A percentile compares a stretch with the other conserved stretches of the same genome.
phyloP scores from a whole-genome alignment of 2,113 vertebrate species.

The Leiothrix lutea region DNA sequence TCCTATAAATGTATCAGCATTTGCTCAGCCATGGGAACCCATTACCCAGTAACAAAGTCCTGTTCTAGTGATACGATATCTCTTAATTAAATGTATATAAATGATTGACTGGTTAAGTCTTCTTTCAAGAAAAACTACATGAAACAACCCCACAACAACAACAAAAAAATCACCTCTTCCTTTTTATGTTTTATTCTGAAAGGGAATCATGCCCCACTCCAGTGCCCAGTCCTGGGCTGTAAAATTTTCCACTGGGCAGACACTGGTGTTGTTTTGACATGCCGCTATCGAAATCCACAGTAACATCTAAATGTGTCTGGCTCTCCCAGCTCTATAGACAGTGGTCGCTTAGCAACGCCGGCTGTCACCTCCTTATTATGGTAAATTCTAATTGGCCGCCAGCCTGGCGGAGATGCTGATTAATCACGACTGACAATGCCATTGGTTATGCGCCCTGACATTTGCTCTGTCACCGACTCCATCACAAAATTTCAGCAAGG shows the following conservation, averaged over 20 bases:
- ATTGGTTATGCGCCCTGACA: constrained; percentile 72
- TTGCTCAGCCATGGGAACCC: constrained; percentile 62
- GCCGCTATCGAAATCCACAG: constrained; percentile 70
- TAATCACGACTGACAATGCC: constrained; percentile 73
- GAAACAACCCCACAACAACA: background rate
- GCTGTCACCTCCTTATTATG: constrained; percentile 72
- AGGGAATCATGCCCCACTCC: constrained; percentile 29
- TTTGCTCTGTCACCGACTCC: constrained; percentile 57
- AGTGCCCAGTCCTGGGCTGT: constrained; percentile 51
- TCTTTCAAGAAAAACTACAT: background rate
- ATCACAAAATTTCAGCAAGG: constrained; percentile 54
- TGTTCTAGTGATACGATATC: constrained; percentile 46
- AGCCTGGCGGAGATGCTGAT: constrained; percentile 71
- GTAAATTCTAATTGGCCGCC: constrained; percentile 75
- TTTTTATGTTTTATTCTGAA: constrained; percentile 59
- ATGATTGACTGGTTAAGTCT: constrained; percentile 48
- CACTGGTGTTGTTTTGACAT: constrained; percentile 70
- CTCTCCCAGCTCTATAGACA: constrained; percentile 69
- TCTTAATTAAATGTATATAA: constrained; percentile 70
- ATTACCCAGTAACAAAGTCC: constrained; percentile 52
- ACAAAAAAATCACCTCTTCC: background rate
- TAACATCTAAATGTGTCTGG: constrained; percentile 74
- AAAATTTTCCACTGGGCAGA: constrained; percentile 72
- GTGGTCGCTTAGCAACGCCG: constrained; percentile 73
- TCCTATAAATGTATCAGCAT: constrained; percentile 61